A percentile compares a stretch with the other conserved stretches of the same genome.
Evolutionary conservation across 64 coral and sea anemone species (phyloP).

Genomic region (Pachyseris speciosa): DNA sequence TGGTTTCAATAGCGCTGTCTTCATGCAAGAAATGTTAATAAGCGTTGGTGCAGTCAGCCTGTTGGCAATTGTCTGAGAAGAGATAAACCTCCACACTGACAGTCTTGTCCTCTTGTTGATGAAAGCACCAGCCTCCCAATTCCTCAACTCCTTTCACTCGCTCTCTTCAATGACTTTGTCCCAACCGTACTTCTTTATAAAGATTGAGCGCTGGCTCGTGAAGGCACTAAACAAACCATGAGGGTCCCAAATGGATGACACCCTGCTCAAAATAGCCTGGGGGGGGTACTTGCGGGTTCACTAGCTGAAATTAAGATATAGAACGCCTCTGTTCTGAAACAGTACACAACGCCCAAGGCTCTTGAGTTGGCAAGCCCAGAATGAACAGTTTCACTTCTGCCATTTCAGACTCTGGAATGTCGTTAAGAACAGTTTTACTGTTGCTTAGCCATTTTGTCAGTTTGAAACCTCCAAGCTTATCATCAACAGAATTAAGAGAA

Average conservation of each 20-base stretch:
- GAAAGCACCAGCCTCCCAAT: background rate
- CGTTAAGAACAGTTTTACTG: background rate
- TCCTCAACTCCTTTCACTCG: conserved; percentile 20
- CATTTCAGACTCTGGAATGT: background rate
- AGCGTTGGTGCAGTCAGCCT: background rate
- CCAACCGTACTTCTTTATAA: conserved; percentile 31
- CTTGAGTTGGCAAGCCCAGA: background rate
- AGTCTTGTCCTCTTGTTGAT: background rate
- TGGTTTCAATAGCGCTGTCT: background rate
- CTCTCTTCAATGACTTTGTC: conserved; percentile 1
- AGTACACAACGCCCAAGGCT: background rate
- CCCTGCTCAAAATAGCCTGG: background rate
- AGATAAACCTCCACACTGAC: background rate
- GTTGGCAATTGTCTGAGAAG: background rate
- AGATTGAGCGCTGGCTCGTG: conserved; percentile 27
- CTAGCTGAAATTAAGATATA: background rate
- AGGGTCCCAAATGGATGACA: conserved; percentile 52
- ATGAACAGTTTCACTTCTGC: background rate
- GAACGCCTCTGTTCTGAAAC: background rate
- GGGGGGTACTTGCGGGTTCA: background rate
- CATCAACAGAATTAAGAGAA: background rate
- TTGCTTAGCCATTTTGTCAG: conserved; percentile 26
- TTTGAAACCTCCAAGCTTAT: background rate
- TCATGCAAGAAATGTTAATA: background rate
- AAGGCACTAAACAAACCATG: conserved; percentile 25